Conservation (phyloP, 2,113 vertebrate species). For the Actenoides lindsayi region DNA sequence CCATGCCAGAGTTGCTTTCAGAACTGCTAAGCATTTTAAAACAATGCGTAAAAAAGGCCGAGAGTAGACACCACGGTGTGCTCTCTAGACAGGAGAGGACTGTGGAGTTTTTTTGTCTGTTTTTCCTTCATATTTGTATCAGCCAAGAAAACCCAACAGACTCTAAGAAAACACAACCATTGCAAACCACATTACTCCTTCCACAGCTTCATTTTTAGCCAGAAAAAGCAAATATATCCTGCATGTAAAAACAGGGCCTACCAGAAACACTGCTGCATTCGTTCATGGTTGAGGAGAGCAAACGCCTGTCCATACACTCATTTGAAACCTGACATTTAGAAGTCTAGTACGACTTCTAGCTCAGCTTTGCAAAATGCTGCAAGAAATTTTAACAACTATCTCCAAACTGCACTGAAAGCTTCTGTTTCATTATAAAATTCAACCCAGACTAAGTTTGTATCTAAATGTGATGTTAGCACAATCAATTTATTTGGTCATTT, state of each 20-base stretch:
- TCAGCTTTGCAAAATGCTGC: not conserved
- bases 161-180: not conserved
- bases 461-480: not conserved
- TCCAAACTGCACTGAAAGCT: not conserved
- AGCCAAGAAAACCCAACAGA: not conserved
- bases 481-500: not conserved
- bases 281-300: not conserved
- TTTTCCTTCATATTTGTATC: not conserved
- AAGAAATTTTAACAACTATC: not conserved
- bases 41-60: not conserved
- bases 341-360: fast-evolving
- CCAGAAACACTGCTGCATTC: not conserved
- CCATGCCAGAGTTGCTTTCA: not conserved
- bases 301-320: not conserved
- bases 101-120: too few species aligned
- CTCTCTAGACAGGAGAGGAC: not conserved
- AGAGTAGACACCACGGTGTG: not conserved
- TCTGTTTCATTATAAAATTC: not conserved
- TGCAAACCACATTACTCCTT: not conserved
- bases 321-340: not conserved
- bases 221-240: not conserved
- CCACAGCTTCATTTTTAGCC: not conserved
- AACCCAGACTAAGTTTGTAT: not conserved
- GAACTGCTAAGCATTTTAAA: not conserved
- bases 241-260: not conserved